Evolutionary conservation across 1,140 invertebrate species (phyloP), one percentile per base, ranked within the genome.

Genomic region (Atopsyche davidsoni): DNA sequence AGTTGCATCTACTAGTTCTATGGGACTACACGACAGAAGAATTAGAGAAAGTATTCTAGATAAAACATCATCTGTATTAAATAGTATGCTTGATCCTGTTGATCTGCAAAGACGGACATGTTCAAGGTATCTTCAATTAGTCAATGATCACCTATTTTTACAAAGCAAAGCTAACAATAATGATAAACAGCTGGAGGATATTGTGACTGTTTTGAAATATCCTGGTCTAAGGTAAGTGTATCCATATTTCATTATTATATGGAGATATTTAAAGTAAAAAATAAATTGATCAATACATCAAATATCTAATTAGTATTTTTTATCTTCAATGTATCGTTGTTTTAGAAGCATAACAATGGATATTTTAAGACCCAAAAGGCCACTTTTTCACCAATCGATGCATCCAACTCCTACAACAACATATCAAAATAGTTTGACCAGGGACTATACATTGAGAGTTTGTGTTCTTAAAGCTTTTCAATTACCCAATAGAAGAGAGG

Each of bases 61-160:
- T 28, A 44, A 52, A 21, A 32, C 18, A 4, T 43, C 46, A 1
- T 7, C 9, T 38, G 4, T 43, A 2, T 62, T 71, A 13, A 64
- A 24, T 36, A 42, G 61, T 36, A 61, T 60, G 28, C 61, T 69
- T 51, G 67, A 74, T 57, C 66, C 72, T 17, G 64, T 76, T 21
- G 71, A 76, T 49, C 46, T 63, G 28, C 72, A 75, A 58, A 65
- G 76, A 43, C 68, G 68, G 50, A 67, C 66, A n/a, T 76, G 77
- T 0, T 62, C 65, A 38, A 70, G 73, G 46, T 73, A 69, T 53
- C 58, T 80, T 2, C 65, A 73, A 31, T 62, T 76, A 53, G 65
- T 81, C 0, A 72, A 79, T 52, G 72, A 77, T 47, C 70, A 69
- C 25, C 69, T 80, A 9, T 66, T 75, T 21, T 72, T 72, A 48